Evolutionary conservation across 2,888 invertebrate genomes (phyloP), one percentile per base, ranked within the genome.

Genomic region (Monoplex corrugatus): DNA sequence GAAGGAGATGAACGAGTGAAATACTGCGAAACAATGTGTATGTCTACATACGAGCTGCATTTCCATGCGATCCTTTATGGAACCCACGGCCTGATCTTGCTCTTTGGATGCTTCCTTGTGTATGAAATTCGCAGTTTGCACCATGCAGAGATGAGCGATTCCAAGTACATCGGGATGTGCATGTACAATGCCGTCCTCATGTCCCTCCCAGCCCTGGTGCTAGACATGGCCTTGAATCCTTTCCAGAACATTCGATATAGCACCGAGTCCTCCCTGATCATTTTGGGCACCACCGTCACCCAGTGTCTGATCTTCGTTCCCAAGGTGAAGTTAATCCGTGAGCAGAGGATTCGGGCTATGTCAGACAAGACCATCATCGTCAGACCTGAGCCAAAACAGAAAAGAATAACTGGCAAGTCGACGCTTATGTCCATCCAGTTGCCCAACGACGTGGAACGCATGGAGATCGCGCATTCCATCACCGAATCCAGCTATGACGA

Each of bases 121-220:
- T 86, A 87, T 35, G 89, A 90, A 35, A 91, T 89, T 19, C 85
- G 90, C 68, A 91, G 90, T 87, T 92, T 92, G 28, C 89, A 89
- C 23, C 88, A 89, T 32, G 90, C 90, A 68, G 92, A 91, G 16
- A 86, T 92, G 84, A 92, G 92, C 88, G 92, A 92, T 83, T 91
- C 91, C 72, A 91, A 91, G 89, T 90, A 89, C 87, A 92, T 92
- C 38, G 92, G 91, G 28, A 82, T 92, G 89, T 91, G 92, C 85
- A 92, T 92, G 80, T 91, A 90, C 89, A 90, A 91, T 72, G 86
- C 89, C 2, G 89, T 90, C 5, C 87, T 89, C 8, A 68, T 91
- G 19, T 57, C 68, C 13, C 87, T 90, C 2, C 83, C 90, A 3
- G 89, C 80, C 44, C 83, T 89, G 5, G 38, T 90, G 2, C 87